Evolutionary conservation across 2,888 invertebrate genomes (phyloP), one percentile per base, ranked within the genome.

Genomic region (Euzophera pinguis): DNA sequence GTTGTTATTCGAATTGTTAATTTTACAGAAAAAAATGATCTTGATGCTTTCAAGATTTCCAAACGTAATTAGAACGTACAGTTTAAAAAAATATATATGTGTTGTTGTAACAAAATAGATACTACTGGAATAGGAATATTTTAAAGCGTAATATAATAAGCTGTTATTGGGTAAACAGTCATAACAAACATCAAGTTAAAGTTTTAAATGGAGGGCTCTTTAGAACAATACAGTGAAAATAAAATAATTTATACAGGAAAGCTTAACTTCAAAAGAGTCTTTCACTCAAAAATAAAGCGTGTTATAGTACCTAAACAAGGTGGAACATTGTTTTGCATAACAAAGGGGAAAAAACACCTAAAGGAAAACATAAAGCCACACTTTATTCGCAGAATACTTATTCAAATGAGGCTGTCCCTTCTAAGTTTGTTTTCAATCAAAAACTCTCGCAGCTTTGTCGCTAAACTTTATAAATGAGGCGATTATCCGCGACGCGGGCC

Each of bases 371-470:
- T 89, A 86, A 90, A 90, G 87, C 89, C 89, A 89, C 90, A 89
- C 90, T 89, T 90, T 89, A 89, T 90, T 89, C 87, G 84, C 84
- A 83, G 86, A 88, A 90, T 90, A 90, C 90, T 90, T 90, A 90
- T 90, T 90, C 89, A 90, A 90, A 90, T 89, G 90, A 90, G 87
- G 81, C 86, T 84, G 90, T 90, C 89, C 90, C 90, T 90, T 88
- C 90, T 87, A 89, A 90, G 90, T 90, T 90, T 90, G 87, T 89
- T 90, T 90, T 90, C 90, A 90, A 90, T 90, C 90, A 90, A 89
- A 89, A 89, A 89, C 88, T 89, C 87, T 77, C 80, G 78, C 84
- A 84, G 89, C 87, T 88, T 89, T 88, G 87, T 87, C 80, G 85
- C 82, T 90, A 89, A 89, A 89, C 90, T 90, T 90, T 89, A 89